These are phyloP conservation scores for Acleris emargana DNA, from an alignment of 2,888 invertebrate genomes.

Conservation along the genomic window DNA sequence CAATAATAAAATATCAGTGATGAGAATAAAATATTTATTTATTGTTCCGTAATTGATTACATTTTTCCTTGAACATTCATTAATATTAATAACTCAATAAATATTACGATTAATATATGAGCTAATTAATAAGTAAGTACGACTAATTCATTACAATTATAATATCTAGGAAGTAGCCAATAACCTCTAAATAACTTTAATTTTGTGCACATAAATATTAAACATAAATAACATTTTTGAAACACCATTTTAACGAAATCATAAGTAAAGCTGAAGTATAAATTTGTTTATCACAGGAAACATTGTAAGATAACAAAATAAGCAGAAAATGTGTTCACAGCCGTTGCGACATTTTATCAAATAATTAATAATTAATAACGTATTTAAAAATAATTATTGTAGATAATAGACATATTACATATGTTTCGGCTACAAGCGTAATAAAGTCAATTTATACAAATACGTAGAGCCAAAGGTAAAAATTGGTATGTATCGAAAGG, in stretches of 20 bases:
- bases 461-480: no score
- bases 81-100: background rate
- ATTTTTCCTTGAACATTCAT: conserved; percentile 17
- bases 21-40: conserved; percentile 22
- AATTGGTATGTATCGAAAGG: no score
- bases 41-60: conserved; percentile 34
- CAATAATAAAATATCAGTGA: no score
- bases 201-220: background rate
- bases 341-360: no score
- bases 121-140: conserved; percentile 2
- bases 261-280: background rate
- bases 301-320: no score
- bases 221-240: background rate
- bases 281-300: background rate
- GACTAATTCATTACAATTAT: background rate
- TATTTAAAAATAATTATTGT: no score
- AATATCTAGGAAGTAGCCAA: no score
- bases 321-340: no score
- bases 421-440: no score
- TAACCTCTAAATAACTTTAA: background rate
- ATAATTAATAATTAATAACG: no score
- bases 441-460: no score
- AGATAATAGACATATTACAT: no score
- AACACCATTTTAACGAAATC: background rate
- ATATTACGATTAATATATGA: background rate